Evolutionary conservation across 1,140 invertebrate species (phyloP), one percentile per base, ranked within the genome.

Genomic region (Ditylenchus dipsaci): DNA sequence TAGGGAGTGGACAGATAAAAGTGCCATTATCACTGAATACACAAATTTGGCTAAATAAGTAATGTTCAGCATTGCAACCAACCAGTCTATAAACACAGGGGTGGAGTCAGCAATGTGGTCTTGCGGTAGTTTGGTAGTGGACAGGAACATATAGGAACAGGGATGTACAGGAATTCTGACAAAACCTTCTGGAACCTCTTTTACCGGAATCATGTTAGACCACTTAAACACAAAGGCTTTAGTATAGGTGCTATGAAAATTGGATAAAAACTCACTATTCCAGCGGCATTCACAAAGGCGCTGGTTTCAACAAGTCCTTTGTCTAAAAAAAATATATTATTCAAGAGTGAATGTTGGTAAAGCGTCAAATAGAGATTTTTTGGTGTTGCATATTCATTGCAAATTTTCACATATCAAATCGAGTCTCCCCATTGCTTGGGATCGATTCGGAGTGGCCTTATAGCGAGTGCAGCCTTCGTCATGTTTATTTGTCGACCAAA

Each of bases 251-350:
- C 23, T 21, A 15, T 3, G 3, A 61, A 26, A 15, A 30, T 58
- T 56, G 26, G 17, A 26, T 62, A 65, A 61, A 72, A 72, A 66
- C 58, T 21, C 17, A 67, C 27, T 66, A 86, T 83, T 49, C 88
- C 88, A 65, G 84, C 84, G 78, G 85, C 85, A 78, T 88, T 88
- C 19, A 88, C 86, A 80, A 88, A 88, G 69, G 84, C 84, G 68
- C 86, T 84, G 81, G 87, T 88, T 33, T 85, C 82, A 38, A 88
- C 85, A 21, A 82, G 75, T 29, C 87, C 87, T 60, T 78, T 74
- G 63, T 81, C 83, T 26, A 17, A 53, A 53, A 53, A 3, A 45
- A 13, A 45, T 45, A 45, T 45, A 45, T 13, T 45, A 45, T 13
- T n/a, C n/a, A 45, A 45, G 11, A 45, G 43, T 45, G n/a, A 45